Conservation (phyloP, 2,113 vertebrate species). For the Ornithorhynchus anatinus region DNA sequence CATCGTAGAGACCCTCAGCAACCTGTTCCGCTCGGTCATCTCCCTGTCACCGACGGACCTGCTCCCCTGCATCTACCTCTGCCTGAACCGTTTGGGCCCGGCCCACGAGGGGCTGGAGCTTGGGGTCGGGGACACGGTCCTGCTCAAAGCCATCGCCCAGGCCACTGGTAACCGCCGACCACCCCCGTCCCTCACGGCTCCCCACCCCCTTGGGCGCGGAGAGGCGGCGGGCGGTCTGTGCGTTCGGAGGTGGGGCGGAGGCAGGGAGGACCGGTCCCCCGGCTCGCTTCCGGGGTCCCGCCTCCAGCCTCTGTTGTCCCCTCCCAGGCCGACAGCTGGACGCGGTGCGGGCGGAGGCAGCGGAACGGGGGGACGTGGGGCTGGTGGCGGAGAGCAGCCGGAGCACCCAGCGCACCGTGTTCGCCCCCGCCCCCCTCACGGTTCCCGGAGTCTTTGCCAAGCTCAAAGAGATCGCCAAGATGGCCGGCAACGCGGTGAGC, state of each 20-base stretch:
- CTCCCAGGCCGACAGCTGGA: slow-evolving; percentile 86
- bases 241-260: not conserved
- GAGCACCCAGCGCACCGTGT: slow-evolving; percentile 87
- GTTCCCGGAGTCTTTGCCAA: slow-evolving; percentile 80
- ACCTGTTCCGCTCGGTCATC: slow-evolving; percentile 85
- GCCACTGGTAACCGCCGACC: slow-evolving; percentile 74
- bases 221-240: not conserved
- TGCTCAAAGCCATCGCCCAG: slow-evolving; percentile 88
- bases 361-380: slow-evolving; percentile 87
- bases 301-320: too few species aligned
- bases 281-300: too few species aligned
- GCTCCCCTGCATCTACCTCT: slow-evolving; percentile 85
- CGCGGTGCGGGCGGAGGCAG: slow-evolving; percentile 81
- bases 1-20: slow-evolving; percentile 88
- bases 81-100: slow-evolving; percentile 85
- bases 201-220: not conserved
- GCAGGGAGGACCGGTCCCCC: not conserved
- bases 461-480: slow-evolving; percentile 83
- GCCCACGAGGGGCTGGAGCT: slow-evolving; percentile 86
- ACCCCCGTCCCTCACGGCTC: not conserved
- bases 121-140: slow-evolving; percentile 82
- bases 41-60: slow-evolving; percentile 77
- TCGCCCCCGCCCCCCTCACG: slow-evolving; percentile 80
- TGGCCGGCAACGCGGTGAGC: slow-evolving; percentile 82
- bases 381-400: slow-evolving; percentile 89